These are phyloP conservation scores for Elgonia sp. DNA, from an alignment of 2,888 invertebrate species.

Conservation along the genomic window DNA sequence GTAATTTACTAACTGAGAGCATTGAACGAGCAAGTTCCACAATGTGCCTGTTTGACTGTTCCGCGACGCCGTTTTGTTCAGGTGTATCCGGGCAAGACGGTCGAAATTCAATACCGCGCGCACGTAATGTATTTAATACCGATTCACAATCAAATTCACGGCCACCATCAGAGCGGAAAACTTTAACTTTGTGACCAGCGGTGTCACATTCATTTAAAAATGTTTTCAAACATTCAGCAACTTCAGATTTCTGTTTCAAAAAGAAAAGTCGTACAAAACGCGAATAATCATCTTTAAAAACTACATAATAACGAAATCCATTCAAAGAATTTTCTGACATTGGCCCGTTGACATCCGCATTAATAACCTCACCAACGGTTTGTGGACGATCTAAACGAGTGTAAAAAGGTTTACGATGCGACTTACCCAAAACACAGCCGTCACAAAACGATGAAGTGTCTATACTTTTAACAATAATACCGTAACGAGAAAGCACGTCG, in stretches of 20 bases:
- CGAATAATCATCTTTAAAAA: slow-evolving; percentile 76
- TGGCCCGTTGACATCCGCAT: slow-evolving; percentile 77
- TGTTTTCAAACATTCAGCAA: slow-evolving; percentile 62
- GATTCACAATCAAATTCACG: slow-evolving; percentile 67
- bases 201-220: slow-evolving; percentile 70
- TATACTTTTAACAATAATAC: slow-evolving; percentile 67
- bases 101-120: slow-evolving; percentile 56
- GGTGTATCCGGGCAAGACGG: slow-evolving; percentile 51
- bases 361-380: slow-evolving; percentile 75
- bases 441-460: slow-evolving; percentile 75
- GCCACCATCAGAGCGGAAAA: slow-evolving; percentile 74
- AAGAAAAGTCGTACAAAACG: slow-evolving; percentile 74
- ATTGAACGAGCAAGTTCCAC: slow-evolving; percentile 61
- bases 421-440: slow-evolving; percentile 61
- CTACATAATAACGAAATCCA: slow-evolving; percentile 74
- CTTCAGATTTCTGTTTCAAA: slow-evolving; percentile 73
- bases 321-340: slow-evolving; percentile 75
- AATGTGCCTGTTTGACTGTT: slow-evolving; percentile 44
- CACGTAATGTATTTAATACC: slow-evolving; percentile 3
- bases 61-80: slow-evolving; percentile 54
- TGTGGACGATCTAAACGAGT: slow-evolving; percentile 62
- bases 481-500: slow-evolving; percentile 69
- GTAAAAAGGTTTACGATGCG: slow-evolving; percentile 63
- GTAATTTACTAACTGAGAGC: slow-evolving; percentile 52
- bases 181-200: slow-evolving; percentile 72